Percentiles rank a stretch among this genome's conserved stretches.
Conservation (phyloP, 2,888 invertebrate genomes). For the Brenthis ino region DNA sequence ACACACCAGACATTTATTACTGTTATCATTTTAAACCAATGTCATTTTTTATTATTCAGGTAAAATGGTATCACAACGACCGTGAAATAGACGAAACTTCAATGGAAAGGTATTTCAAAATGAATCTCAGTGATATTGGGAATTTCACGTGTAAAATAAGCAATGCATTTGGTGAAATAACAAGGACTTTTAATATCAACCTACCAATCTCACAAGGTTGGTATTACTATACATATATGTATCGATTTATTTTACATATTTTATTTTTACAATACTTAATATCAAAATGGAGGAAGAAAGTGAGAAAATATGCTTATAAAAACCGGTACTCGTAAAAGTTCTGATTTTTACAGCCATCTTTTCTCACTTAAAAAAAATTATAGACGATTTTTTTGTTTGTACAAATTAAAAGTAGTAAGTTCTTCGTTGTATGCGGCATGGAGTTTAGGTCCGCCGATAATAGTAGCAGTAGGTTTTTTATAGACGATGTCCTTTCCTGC, state of each 20-base stretch:
- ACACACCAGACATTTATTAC: no score
- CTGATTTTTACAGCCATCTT: no score
- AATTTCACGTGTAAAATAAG: constrained; percentile 54
- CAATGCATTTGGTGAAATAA: constrained; percentile 53
- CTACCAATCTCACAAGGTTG: constrained; percentile 42
- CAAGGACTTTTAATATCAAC: constrained; percentile 48
- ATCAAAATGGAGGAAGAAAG: no score
- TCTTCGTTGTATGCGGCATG: constrained; percentile 43
- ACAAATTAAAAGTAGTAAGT: no score
- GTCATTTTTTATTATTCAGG: constrained; percentile 41
- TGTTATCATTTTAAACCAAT: no score
- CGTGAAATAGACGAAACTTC: constrained; percentile 40
- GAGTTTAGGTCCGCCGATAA: constrained; percentile 44
- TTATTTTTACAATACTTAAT: no score
- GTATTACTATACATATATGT: background rate
- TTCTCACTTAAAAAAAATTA: no score
- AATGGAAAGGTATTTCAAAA: constrained; percentile 42
- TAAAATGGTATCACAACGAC: constrained; percentile 52
- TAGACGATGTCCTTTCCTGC: constrained; percentile 39
- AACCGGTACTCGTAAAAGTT: no score
- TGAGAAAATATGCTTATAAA: no score
- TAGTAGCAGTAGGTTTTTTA: constrained; percentile 45
- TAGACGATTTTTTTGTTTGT: no score
- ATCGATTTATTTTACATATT: no score
- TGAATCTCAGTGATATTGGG: constrained; percentile 49